A percentile compares a stretch with the other conserved stretches of the same genome.
Conservation (phyloP, 2,888 invertebrate genomes). For the Pterostichus madidus region DNA sequence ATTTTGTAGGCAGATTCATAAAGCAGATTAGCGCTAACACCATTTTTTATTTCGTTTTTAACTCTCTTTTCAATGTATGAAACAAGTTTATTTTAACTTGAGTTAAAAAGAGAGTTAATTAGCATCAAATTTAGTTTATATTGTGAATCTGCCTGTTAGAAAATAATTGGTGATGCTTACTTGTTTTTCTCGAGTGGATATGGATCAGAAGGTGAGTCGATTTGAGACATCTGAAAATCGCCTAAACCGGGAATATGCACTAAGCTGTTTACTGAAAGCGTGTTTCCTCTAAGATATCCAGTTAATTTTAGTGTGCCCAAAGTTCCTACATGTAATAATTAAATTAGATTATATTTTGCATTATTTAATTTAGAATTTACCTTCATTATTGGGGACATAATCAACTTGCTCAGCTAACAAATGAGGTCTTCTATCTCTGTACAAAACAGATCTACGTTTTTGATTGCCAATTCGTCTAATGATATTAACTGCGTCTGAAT, state of each 20-base stretch:
- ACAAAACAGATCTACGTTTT: conserved; percentile 86
- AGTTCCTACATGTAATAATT: conserved; percentile 67
- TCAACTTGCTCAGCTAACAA: conserved; percentile 90
- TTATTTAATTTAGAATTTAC: conserved; percentile 68
- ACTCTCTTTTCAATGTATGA: too few relatives aligned
- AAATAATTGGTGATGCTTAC: conserved; percentile 70
- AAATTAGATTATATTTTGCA: neutral
- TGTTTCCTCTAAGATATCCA: conserved; percentile 92
- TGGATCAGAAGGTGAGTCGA: conserved; percentile 86
- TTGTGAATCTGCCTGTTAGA: too few relatives aligned
- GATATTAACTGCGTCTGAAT: conserved; percentile 86
- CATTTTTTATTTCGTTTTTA: too few relatives aligned
- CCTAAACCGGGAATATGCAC: conserved; percentile 96
- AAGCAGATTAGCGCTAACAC: too few relatives aligned
- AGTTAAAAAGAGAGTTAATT: too few relatives aligned
- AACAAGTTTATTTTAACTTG: too few relatives aligned
- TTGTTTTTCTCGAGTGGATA: conserved; percentile 81
- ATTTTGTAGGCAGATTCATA: too few relatives aligned
- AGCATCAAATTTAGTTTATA: too few relatives aligned
- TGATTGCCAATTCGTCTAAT: conserved; percentile 88
- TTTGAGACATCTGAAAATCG: conserved; percentile 93
- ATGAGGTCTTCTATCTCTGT: conserved; percentile 90
- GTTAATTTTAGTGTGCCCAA: conserved; percentile 88
- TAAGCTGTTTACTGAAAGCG: conserved; percentile 91
- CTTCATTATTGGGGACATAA: conserved; percentile 79